These are phyloP conservation scores for Lipophrys pholis DNA, from an alignment of 2,113 vertebrate species.

Conservation along the genomic window DNA sequence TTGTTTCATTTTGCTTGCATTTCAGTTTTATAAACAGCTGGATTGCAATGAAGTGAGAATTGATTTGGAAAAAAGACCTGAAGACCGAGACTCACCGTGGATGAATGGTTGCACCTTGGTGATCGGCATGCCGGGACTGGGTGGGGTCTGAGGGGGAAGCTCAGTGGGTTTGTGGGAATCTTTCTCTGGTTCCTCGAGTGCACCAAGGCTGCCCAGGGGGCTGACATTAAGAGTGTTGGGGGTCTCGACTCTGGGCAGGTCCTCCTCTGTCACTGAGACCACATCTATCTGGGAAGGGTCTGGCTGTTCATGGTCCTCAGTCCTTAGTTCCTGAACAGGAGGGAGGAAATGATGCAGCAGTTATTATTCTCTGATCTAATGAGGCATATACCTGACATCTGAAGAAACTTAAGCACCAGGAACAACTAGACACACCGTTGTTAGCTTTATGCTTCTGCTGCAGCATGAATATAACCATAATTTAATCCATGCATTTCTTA, in stretches of 20 bases:
- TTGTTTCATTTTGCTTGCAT: too few species aligned
- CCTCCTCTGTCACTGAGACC: conserved; percentile 80
- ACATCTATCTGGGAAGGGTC: conserved; percentile 70
- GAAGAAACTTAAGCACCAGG: not conserved
- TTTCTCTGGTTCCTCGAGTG: conserved; percentile 22
- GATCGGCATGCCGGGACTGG: conserved; percentile 71
- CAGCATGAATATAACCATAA: too few species aligned
- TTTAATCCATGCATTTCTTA: too few species aligned
- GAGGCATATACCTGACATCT: not conserved
- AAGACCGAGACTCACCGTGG: conserved; percentile 64
- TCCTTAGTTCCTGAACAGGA: conserved; percentile 24
- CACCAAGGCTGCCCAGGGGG: conserved; percentile 53
- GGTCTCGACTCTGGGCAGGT: conserved; percentile 73
- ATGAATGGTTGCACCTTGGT: conserved; percentile 84
- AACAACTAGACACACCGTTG: too few species aligned
- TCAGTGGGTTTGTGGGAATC: conserved; percentile 32
- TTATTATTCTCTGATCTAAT: not conserved
- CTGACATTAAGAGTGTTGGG: conserved; percentile 71
- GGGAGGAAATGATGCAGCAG: too few species aligned
- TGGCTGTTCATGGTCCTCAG: conserved; percentile 22
- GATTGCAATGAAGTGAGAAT: too few species aligned
- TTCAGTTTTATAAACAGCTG: too few species aligned
- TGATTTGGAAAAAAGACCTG: too few species aligned
- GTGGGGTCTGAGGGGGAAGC: conserved; percentile 17
- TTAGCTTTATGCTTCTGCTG: too few species aligned